phyloP scores from a whole-genome alignment of 2,113 vertebrate species.

The Leucoraja erinaceus region DNA sequence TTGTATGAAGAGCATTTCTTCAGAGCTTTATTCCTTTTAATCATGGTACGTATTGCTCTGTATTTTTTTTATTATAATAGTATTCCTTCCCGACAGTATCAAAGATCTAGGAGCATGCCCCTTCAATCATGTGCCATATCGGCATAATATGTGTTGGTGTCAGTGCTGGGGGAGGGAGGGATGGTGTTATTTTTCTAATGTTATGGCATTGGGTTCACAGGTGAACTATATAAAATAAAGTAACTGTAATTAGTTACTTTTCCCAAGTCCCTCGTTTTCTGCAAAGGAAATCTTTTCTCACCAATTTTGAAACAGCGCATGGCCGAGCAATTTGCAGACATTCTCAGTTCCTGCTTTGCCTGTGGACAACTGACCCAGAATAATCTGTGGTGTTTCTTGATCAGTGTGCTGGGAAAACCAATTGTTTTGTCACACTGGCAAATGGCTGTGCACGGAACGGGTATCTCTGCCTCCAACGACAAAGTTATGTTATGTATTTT shows the following conservation, averaged over 20 bases:
- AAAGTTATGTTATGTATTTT: neutral
- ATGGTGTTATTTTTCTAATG: neutral
- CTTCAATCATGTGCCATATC: neutral
- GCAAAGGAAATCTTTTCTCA: neutral
- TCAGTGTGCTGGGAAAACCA: neutral
- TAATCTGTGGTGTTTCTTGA: neutral
- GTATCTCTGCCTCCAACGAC: neutral
- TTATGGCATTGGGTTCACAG: neutral
- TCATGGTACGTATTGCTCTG: neutral
- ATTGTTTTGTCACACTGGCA: neutral
- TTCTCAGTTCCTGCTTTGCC: too few relatives aligned
- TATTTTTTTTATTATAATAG: neutral
- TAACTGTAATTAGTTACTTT: neutral
- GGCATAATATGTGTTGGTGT: neutral
- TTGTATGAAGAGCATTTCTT: neutral
- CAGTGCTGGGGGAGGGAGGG: neutral
- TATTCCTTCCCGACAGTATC: neutral
- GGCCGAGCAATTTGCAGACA: neutral
- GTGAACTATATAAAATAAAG: neutral
- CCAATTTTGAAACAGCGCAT: neutral
- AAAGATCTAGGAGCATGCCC: neutral
- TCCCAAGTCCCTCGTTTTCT: neutral
- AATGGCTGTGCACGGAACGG: neutral
- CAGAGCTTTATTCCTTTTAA: neutral
- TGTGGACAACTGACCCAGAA: neutral